Evolutionary conservation across 2,888 invertebrate genomes (phyloP), one percentile per base, ranked within the genome.

Genomic region (Heliconius sara): DNA sequence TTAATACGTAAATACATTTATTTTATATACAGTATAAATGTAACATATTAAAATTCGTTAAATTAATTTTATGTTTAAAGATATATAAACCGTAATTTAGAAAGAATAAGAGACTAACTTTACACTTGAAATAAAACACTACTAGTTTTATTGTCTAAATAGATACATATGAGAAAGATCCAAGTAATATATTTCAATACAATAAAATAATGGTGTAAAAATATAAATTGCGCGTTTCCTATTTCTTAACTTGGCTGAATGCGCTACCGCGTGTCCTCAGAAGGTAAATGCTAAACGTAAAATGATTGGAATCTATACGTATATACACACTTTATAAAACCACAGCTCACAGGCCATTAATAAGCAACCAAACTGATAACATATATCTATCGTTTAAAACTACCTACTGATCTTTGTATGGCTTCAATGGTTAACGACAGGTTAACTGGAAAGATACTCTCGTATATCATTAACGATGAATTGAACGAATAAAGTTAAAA

Each of bases 351-450:
- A 74, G 57, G 39, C 27, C 43, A 60, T 76, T 76, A 76, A 74
- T 78, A 43, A 57, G 57, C 3, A 74, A 52, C 57, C 12, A 34
- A 30, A 60, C 43, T 57, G 74, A 74, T 74, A 74, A 60, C 65
- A 27, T 30, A 72, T 47, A 66, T 30, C 13, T 43, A 12, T 27
- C 19, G 70, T 22, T 27, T 22, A 22, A 16, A 60, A 68, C 43
- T 78, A 78, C 74, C 27, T 43, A 57, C 43, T 67, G 73, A 78
- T 74, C 73, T 78, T 52, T 52, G 22, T 52, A 47, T 60, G 72
- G 52, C 25, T 78, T 66, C 10, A 72, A n/a, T 52, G 43, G 39
- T 68, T 67, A 67, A 52, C 19, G n/a, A 65, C 22, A 75, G 27
- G 27, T 75, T 22, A 75, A 75, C 39, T 19, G 65, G 43, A 65